Evolutionary conservation across 1,140 invertebrate genomes (phyloP).

Genomic region (Aphaenogaster floridana): DNA sequence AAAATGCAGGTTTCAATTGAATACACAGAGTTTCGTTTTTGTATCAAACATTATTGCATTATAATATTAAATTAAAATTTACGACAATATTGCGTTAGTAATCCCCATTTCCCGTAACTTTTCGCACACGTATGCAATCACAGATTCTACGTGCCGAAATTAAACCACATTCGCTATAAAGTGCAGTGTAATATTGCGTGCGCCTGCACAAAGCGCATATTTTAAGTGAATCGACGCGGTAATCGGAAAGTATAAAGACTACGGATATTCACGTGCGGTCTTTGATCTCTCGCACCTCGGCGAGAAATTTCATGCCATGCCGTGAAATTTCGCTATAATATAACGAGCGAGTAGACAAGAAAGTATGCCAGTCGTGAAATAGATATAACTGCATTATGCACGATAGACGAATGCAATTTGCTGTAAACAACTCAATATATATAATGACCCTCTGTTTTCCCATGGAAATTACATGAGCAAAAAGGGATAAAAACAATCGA

Average conservation of each 20-base stretch:
- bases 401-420: slow-evolving; percentile 38
- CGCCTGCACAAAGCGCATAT: slow-evolving; percentile 24
- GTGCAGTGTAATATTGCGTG: background rate
- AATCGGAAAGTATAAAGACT: slow-evolving; percentile 38
- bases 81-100: background rate
- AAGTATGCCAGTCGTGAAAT: slow-evolving; percentile 42
- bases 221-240: slow-evolving; percentile 40
- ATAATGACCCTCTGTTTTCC: background rate
- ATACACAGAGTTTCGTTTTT: background rate
- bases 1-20: background rate
- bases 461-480: background rate
- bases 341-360: slow-evolving; percentile 22
- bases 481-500: slow-evolving; percentile 6
- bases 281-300: slow-evolving; percentile 22
- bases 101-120: background rate
- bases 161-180: slow-evolving; percentile 8
- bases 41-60: background rate
- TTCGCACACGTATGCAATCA: background rate
- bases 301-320: slow-evolving; percentile 20
- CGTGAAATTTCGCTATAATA: slow-evolving; percentile 5
- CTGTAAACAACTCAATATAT: slow-evolving; percentile 1
- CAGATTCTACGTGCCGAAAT: background rate
- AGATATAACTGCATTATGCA: slow-evolving; percentile 12
- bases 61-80: slow-evolving; percentile 7
- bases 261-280: slow-evolving; percentile 7